Percentiles rank a stretch among this genome's conserved stretches.
Evolutionary conservation across 2,888 invertebrate genomes (phyloP).

Genomic region (Cosmopolites sordidus): DNA sequence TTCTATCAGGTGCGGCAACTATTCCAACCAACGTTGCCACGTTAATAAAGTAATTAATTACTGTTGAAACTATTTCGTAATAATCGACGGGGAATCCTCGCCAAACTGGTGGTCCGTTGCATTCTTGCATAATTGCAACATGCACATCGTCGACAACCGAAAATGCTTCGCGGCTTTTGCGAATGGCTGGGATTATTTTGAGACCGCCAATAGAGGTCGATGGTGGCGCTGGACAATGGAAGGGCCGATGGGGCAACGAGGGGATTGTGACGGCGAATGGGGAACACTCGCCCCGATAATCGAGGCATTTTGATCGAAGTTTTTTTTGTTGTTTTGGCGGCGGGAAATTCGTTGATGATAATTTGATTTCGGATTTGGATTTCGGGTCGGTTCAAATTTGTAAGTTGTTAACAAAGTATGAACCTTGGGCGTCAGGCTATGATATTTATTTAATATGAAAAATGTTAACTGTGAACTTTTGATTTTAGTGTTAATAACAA

Average conservation of each 20-base stretch:
- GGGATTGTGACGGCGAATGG: background rate
- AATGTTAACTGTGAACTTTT: no score
- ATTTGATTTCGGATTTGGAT: no score
- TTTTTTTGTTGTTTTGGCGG: no score
- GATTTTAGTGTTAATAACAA: no score
- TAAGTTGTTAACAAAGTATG: no score
- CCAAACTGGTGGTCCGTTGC: constrained; percentile 5
- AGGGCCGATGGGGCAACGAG: background rate
- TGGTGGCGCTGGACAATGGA: background rate
- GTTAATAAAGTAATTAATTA: constrained; percentile 24
- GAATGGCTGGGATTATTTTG: constrained; percentile 5
- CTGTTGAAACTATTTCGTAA: constrained; percentile 22
- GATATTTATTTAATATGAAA: no score
- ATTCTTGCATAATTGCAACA: constrained; percentile 24
- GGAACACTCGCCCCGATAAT: no score
- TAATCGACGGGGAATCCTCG: constrained; percentile 14
- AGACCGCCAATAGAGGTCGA: background rate
- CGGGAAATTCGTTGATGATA: no score
- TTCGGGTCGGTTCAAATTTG: no score
- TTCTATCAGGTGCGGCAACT: constrained; percentile 8
- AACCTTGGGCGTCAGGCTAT: no score
- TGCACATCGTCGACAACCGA: constrained; percentile 9
- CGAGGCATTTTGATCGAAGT: no score
- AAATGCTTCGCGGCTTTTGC: constrained; percentile 24
- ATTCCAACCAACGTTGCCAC: constrained; percentile 5